These are phyloP conservation scores for Eudemis profundana DNA, from an alignment of 2,888 invertebrate species.

Conservation along the genomic window DNA sequence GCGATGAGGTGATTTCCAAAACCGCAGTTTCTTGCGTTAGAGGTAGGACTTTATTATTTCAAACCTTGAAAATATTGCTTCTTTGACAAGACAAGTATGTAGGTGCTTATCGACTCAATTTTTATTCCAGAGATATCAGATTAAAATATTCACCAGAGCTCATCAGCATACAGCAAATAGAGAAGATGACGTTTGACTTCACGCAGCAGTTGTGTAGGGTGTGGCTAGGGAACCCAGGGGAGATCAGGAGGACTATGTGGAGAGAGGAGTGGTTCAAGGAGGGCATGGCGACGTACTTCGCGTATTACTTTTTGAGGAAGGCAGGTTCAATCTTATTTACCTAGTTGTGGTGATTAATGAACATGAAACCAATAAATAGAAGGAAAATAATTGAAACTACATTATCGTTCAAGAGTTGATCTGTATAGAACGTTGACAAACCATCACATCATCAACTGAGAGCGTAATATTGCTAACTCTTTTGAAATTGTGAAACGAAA, in stretches of 20 bases:
- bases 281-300: conserved; percentile 76
- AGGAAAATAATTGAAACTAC: too few species aligned
- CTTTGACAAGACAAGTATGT: too few species aligned
- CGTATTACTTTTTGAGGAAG: conserved; percentile 72
- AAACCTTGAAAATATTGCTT: too few species aligned
- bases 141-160: conserved; percentile 60
- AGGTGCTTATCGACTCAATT: neutral
- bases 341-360: neutral
- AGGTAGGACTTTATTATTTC: too few species aligned
- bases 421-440: too few species aligned
- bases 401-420: too few species aligned
- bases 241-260: conserved; percentile 69
- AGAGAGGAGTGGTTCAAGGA: conserved; percentile 80
- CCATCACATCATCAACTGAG: too few species aligned
- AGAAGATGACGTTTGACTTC: conserved; percentile 70
- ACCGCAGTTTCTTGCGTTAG: too few species aligned
- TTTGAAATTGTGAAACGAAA: too few species aligned
- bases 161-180: conserved; percentile 71
- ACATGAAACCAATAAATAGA: too few species aligned
- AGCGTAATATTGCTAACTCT: too few species aligned
- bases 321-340: conserved; percentile 52
- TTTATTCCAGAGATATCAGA: conserved; percentile 62
- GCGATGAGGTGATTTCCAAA: too few species aligned
- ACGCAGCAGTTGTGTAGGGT: conserved; percentile 73
- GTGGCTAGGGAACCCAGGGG: conserved; percentile 79